Conservation (phyloP, 2,797 vertebrate species). For the Okamejei kenojei region DNA sequence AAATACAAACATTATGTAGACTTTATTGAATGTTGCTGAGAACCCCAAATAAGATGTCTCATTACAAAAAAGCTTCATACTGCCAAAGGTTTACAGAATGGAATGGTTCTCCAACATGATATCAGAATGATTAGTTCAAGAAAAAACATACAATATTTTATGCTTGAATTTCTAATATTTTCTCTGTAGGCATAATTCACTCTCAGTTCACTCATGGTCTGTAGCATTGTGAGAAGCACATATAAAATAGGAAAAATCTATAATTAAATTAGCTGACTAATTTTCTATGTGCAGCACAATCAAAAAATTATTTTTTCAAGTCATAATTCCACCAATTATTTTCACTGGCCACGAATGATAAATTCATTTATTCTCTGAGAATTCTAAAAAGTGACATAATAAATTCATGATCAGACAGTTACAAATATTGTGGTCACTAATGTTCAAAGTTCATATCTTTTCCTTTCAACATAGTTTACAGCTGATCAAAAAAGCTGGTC, state of each 20-base stretch:
- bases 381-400: constrained; percentile 66
- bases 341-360: constrained; percentile 59
- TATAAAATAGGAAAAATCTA: constrained; percentile 61
- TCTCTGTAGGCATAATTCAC: constrained; percentile 46
- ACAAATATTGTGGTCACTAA: constrained; percentile 71
- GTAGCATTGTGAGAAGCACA: constrained; percentile 74
- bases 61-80: constrained; percentile 83
- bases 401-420: constrained; percentile 73
- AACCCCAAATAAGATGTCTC: constrained; percentile 73
- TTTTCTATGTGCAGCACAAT: constrained; percentile 79
- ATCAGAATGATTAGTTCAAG: constrained; percentile 62
- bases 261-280: constrained; percentile 67
- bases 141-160: constrained; percentile 47
- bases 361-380: constrained; percentile 63
- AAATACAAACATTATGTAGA: constrained; percentile 86
- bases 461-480: constrained; percentile 55
- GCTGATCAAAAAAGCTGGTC: constrained; percentile 64
- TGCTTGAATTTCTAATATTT: constrained; percentile 40
- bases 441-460: constrained; percentile 50
- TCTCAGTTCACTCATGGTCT: constrained; percentile 54
- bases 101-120: constrained; percentile 82
- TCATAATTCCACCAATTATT: constrained; percentile 69
- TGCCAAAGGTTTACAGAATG: constrained; percentile 69
- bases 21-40: constrained; percentile 86
- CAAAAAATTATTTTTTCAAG: constrained; percentile 68